Base-by-base conservation (phyloP, 1,140 invertebrate species). In the Drosophila elegans region DNA sequence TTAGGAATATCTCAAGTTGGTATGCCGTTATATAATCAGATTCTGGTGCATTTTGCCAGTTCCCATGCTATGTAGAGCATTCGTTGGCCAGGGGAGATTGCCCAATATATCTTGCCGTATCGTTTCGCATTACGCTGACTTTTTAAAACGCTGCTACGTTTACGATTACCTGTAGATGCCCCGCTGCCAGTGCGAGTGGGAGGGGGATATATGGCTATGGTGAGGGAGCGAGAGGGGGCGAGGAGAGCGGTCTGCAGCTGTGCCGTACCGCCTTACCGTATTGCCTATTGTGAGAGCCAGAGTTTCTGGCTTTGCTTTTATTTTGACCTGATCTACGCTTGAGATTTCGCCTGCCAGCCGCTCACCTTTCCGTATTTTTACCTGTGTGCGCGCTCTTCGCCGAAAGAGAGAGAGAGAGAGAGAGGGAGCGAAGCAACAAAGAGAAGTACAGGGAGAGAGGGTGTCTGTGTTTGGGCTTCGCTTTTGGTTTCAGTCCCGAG, bases 401-500 rank as follows among this genome's bases (percentile, higher is more conserved):
- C 7, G 9, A 13, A 46, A 53, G 36, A 36, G 54, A 25, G 41
- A 36, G 45, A 1, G 52, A 48, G 32, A 41, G 38, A n/a, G n/a
- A 61, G n/a, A n/a, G 16, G 55, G 16, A 39, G 39, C 29, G 4
- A 7, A 32, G 5, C 7, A 32, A 4, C 9, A 6, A 4, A 4
- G 10, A 3, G 27, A 12, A 25, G 34, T 56, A 12, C 27, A 16
- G 55, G 6, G 27, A 21, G 38, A 27, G 32, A 38, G 57, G 13
- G 57, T 53, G n/a, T 42, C 39, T 27, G 9, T 36, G 54, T 32
- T 68, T 68, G 55, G 64, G 64, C 51, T 67, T 67, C 61, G 78
- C 48, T 63, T 73, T 79, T 62, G 71, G 64, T 54, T 76, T 86
- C 79, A 91, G 90, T 91, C 84, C 85, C 76, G 79, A 86, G 74